phyloP scores from a whole-genome alignment of 2,113 vertebrate species.

The Stercorarius parasiticus region DNA sequence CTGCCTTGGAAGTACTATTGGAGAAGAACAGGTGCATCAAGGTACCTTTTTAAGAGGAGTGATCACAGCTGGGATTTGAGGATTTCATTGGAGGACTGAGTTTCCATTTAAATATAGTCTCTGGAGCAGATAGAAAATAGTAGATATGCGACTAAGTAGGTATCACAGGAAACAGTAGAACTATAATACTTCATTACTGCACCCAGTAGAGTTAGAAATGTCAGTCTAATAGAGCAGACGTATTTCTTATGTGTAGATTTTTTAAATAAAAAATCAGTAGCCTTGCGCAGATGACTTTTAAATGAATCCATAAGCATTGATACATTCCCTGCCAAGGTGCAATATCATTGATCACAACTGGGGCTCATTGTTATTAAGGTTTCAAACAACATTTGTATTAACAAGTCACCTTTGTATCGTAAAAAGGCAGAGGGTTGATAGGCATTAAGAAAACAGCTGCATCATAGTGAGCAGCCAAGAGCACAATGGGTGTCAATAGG shows the following conservation, averaged over 20 bases:
- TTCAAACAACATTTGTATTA: constrained; percentile 69
- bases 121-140: background rate
- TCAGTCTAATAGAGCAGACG: background rate
- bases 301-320: constrained; percentile 53
- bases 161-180: constrained; percentile 2
- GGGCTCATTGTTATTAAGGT: constrained; percentile 52
- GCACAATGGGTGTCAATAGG: constrained; percentile 70
- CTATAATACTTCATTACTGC: background rate
- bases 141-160: background rate
- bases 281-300: constrained; percentile 31
- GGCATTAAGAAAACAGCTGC: constrained; percentile 63
- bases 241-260: constrained; percentile 3
- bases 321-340: constrained; percentile 49
- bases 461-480: constrained; percentile 57
- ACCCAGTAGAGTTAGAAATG: background rate
- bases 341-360: constrained; percentile 55
- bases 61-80: background rate
- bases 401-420: constrained; percentile 65
- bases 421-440: constrained; percentile 60
- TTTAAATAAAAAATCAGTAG: constrained; percentile 9
- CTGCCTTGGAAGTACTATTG: background rate
- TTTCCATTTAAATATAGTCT: background rate
- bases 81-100: background rate
- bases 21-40: background rate
- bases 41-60: background rate